Percentiles rank a stretch among this genome's conserved stretches.
These are phyloP conservation scores for Spodoptera litura DNA, from an alignment of 1,140 invertebrate species.

Conservation along the genomic window DNA sequence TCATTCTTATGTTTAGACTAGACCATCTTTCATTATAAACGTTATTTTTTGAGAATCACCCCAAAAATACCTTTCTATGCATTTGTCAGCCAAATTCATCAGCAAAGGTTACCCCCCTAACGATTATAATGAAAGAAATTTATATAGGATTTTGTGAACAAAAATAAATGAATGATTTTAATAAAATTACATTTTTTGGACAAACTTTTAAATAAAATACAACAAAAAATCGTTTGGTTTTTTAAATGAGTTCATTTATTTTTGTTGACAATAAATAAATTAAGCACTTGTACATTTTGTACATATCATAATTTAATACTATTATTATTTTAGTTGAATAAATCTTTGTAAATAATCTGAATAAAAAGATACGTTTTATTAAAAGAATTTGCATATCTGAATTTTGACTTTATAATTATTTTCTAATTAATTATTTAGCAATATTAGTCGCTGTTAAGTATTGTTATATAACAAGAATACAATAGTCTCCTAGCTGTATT, in stretches of 20 bases:
- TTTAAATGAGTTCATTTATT: conserved; percentile 46
- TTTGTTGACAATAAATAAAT: conserved; percentile 36
- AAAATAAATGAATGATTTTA: conserved; percentile 38
- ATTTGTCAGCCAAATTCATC: conserved; percentile 50
- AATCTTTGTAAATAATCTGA: conserved; percentile 74
- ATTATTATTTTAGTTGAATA: conserved; percentile 55
- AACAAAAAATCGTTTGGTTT: conserved; percentile 43
- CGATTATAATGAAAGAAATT: conserved; percentile 32
- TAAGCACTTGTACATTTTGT: conserved; percentile 52
- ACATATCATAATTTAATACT: conserved; percentile 49
- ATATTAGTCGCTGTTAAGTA: conserved; percentile 68
- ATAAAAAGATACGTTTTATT: conserved; percentile 53
- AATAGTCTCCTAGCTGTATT: conserved; percentile 67
- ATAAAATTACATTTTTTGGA: conserved; percentile 41
- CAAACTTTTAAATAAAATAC: conserved; percentile 12
- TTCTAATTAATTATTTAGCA: conserved; percentile 62
- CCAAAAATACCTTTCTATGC: conserved; percentile 41
- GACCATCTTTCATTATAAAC: conserved; percentile 33
- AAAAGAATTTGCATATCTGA: conserved; percentile 76
- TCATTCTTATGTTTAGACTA: conserved; percentile 20
- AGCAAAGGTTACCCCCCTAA: conserved; percentile 34
- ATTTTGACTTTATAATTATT: conserved; percentile 66
- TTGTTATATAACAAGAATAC: conserved; percentile 69
- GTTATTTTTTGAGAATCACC: conserved; percentile 8
- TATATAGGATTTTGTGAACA: conserved; percentile 20